Evolutionary conservation across 2,888 invertebrate genomes (phyloP).

Genomic region (Apotomis turbidana): DNA sequence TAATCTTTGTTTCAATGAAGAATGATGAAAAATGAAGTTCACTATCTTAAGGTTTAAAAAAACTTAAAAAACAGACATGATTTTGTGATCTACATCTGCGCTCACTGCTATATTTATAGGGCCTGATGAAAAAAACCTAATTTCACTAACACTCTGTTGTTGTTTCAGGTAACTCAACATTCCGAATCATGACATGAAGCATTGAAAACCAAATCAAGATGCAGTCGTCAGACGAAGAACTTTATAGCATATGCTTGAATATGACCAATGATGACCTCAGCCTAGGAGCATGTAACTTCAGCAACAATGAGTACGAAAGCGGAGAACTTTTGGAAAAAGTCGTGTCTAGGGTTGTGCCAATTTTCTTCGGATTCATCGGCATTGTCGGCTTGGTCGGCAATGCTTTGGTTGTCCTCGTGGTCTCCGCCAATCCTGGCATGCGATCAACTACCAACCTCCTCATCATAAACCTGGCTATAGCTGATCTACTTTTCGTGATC

Average conservation of each 20-base stretch:
- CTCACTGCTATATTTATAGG: too few relatives aligned
- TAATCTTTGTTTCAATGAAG: too few relatives aligned
- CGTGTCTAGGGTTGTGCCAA: slow-evolving; percentile 89
- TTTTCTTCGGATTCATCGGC: slow-evolving; percentile 93
- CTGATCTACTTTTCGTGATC: slow-evolving; percentile 95
- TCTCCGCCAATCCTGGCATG: slow-evolving; percentile 95
- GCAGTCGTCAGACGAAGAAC: slow-evolving; percentile 76
- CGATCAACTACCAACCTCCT: slow-evolving; percentile 96
- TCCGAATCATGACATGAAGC: slow-evolving; percentile 55
- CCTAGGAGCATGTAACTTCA: slow-evolving; percentile 70
- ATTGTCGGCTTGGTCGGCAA: slow-evolving; percentile 95
- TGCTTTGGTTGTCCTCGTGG: slow-evolving; percentile 93
- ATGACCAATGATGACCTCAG: slow-evolving; percentile 67
- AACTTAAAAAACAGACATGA: too few relatives aligned
- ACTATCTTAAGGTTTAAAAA: too few relatives aligned
- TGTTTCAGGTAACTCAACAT: slow-evolving; percentile 60
- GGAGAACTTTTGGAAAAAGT: slow-evolving; percentile 85
- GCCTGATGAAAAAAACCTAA: neutral
- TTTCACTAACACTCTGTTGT: slow-evolving; percentile 45
- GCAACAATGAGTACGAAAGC: slow-evolving; percentile 72
- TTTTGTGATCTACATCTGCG: too few relatives aligned
- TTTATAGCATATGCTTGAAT: slow-evolving; percentile 74
- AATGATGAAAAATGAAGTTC: too few relatives aligned
- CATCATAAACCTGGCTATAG: slow-evolving; percentile 94
- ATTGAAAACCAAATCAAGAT: slow-evolving; percentile 56